phyloP scores from a whole-genome alignment of 2,113 vertebrate genomes.

The Nerophis ophidion region DNA sequence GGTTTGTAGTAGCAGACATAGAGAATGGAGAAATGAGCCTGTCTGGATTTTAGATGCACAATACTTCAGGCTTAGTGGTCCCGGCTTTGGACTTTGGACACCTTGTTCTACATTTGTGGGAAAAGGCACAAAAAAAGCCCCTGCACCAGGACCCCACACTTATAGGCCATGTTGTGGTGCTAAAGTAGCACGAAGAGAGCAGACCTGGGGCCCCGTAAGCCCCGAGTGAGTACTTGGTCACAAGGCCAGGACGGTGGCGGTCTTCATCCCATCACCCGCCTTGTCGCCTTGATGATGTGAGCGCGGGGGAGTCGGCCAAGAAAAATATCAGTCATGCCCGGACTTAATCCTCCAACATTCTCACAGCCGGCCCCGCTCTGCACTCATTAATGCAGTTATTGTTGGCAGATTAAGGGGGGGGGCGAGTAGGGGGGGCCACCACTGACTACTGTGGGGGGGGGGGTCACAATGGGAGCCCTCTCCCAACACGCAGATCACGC shows the following conservation, averaged over 20 bases:
- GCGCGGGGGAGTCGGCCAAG: constrained; percentile 47
- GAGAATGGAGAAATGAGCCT: no score
- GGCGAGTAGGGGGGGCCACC: neutral
- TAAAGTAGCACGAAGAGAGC: no score
- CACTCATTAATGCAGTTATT: constrained; percentile 62
- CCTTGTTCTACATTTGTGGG: no score
- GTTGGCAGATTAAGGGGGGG: constrained; percentile 49
- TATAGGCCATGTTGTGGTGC: no score
- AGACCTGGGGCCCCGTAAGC: no score
- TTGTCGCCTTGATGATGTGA: constrained; percentile 59
- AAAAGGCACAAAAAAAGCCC: no score
- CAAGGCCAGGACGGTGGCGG: constrained; percentile 40
- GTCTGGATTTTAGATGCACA: no score
- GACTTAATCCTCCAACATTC: constrained; percentile 59
- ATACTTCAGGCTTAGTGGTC: no score
- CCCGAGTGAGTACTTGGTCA: constrained; percentile 25
- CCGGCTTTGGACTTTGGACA: no score
- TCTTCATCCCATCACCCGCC: constrained; percentile 31
- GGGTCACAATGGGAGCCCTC: neutral
- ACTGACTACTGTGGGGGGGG: neutral
- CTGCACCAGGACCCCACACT: no score
- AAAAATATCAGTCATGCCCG: constrained; percentile 63
- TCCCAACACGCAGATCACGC: no score
- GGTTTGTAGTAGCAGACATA: no score
- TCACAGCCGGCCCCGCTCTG: constrained; percentile 49